phyloP scores from a whole-genome alignment of 2,113 vertebrate genomes.

The Sceloporus tristichus region DNA sequence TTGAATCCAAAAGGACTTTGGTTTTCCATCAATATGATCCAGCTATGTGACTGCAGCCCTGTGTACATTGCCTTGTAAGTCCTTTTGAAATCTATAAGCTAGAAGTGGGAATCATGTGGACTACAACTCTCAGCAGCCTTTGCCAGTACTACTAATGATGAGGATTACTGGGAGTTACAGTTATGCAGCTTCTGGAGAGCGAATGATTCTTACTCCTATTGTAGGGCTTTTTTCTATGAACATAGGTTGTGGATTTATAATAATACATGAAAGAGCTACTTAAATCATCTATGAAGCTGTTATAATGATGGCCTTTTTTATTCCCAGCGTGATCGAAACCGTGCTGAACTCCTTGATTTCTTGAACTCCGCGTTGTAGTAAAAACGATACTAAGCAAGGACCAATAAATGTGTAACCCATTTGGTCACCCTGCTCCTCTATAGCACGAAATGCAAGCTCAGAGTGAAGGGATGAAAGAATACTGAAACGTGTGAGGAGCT shows the following conservation, averaged over 20 bases:
- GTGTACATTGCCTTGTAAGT: too few relatives aligned
- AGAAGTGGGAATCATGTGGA: too few relatives aligned
- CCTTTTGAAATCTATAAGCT: too few relatives aligned
- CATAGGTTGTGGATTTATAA: background rate
- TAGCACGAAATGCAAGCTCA: conserved; percentile 54
- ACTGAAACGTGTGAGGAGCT: conserved; percentile 31
- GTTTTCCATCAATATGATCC: background rate
- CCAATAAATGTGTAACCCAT: conserved; percentile 23
- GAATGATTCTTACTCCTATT: background rate
- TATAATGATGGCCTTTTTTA: conserved; percentile 48
- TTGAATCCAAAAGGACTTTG: background rate
- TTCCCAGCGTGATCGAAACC: conserved; percentile 87
- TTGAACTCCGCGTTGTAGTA: conserved; percentile 87
- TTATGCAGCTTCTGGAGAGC: background rate
- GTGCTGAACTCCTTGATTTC: conserved; percentile 89
- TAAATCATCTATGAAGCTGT: background rate
- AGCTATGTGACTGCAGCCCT: background rate
- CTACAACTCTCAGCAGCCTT: background rate
- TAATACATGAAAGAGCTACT: background rate
- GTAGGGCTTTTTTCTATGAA: background rate
- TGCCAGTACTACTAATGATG: background rate
- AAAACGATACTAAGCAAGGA: conserved; percentile 45
- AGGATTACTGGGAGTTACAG: background rate
- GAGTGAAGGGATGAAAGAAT: conserved; percentile 49
- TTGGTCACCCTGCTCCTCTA: conserved; percentile 52